These are phyloP conservation scores for Nomada goodeniana DNA, from an alignment of 2,888 invertebrate species.

Conservation along the genomic window DNA sequence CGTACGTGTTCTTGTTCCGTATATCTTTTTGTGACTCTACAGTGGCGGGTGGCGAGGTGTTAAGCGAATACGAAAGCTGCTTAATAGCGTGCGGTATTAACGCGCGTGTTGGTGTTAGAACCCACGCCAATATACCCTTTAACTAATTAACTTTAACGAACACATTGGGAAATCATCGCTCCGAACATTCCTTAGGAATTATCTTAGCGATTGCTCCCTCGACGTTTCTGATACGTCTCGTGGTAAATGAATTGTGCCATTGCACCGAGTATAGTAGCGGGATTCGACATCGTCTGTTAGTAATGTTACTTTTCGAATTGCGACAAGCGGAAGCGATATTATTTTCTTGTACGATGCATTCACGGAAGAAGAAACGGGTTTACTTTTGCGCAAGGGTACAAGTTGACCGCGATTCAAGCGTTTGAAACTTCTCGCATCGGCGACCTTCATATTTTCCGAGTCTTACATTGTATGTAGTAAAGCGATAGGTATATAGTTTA, in stretches of 20 bases:
- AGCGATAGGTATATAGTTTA: constrained; percentile 32
- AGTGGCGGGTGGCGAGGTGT: constrained; percentile 40
- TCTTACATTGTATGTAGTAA: constrained; percentile 14
- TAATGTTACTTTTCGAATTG: constrained; percentile 39
- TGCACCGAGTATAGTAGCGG: constrained; percentile 32
- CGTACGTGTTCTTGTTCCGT: constrained; percentile 55
- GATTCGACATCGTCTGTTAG: constrained; percentile 28
- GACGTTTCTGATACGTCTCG: too few species aligned
- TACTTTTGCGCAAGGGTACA: neutral
- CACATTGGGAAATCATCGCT: neutral
- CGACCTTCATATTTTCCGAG: neutral
- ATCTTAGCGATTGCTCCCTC: neutral
- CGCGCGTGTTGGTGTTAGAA: constrained; percentile 12
- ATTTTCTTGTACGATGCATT: constrained; percentile 25
- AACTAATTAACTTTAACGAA: neutral
- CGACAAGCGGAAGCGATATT: constrained; percentile 56
- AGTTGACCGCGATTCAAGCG: constrained; percentile 4
- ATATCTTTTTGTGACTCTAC: constrained; percentile 47
- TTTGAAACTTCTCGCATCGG: neutral
- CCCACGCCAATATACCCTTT: constrained; percentile 46
- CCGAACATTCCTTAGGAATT: neutral
- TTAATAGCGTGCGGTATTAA: constrained; percentile 36
- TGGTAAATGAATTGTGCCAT: neutral
- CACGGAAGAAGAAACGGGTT: constrained; percentile 23
- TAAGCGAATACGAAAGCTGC: constrained; percentile 35